Evolutionary conservation across 1,140 invertebrate species (phyloP).

Genomic region (Drosophila melanogaster): DNA sequence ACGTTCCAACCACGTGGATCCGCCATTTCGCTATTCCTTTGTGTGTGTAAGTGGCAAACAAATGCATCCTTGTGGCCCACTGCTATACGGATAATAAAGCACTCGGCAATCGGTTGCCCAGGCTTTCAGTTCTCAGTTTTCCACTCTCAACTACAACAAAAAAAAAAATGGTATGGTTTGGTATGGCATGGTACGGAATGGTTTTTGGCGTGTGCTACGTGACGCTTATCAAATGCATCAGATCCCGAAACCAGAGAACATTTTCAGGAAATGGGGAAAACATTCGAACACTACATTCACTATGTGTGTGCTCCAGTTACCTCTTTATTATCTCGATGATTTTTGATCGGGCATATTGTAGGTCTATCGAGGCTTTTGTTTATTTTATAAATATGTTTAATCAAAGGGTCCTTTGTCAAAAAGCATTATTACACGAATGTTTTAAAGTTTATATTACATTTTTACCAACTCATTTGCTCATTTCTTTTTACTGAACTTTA

Average conservation of each 20-base stretch:
- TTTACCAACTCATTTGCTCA: no score
- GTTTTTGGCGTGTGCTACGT: conserved; percentile 70
- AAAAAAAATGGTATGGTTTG: conserved; percentile 46
- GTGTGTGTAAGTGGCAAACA: conserved; percentile 67
- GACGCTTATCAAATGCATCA: conserved; percentile 79
- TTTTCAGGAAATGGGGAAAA: conserved; percentile 27
- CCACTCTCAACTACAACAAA: conserved; percentile 18
- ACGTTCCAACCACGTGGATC: conserved; percentile 35
- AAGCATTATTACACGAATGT: no score
- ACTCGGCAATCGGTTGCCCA: conserved; percentile 46
- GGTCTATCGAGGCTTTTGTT: background rate
- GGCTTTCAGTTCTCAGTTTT: conserved; percentile 22
- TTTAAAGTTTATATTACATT: no score
- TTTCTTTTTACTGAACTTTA: no score
- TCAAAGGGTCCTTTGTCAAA: no score
- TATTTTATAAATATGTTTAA: no score
- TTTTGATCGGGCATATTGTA: conserved; percentile 4
- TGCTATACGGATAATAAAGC: conserved; percentile 67
- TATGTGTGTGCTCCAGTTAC: conserved; percentile 15
- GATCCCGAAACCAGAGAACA: conserved; percentile 50
- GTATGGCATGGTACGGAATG: conserved; percentile 47
- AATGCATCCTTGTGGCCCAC: conserved; percentile 55
- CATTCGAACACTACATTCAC: conserved; percentile 18
- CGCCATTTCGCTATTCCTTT: conserved; percentile 64
- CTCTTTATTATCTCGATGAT: background rate